Conservation (phyloP, 2,113 vertebrate species). For the Nycticryphes semicollaris region DNA sequence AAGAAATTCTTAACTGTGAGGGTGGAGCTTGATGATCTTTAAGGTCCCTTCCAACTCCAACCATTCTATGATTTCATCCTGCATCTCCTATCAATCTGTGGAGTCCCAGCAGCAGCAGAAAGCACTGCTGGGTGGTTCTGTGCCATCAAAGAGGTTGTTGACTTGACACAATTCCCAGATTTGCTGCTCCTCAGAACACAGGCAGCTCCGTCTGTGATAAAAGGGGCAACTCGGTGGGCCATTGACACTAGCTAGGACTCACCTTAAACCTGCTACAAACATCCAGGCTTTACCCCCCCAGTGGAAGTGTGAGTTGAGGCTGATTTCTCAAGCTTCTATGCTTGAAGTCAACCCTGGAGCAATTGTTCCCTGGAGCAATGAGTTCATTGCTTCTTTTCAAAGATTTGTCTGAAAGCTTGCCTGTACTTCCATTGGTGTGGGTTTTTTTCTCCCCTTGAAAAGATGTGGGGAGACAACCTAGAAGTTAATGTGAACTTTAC, state of each 20-base stretch:
- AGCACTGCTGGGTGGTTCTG: neutral
- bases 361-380: too few relatives aligned
- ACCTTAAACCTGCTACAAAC: neutral
- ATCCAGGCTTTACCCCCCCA: neutral
- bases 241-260: rapidly evolving
- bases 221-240: neutral
- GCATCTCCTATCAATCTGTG: neutral
- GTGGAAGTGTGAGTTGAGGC: neutral
- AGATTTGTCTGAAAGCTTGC: neutral
- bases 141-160: neutral
- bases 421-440: neutral
- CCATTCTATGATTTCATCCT: neutral
- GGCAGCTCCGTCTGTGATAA: neutral
- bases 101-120: neutral
- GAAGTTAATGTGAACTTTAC: neutral
- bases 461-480: neutral
- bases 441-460: neutral
- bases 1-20: too few relatives aligned
- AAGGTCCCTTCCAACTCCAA: too few relatives aligned
- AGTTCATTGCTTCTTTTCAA: too few relatives aligned
- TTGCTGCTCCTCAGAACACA: neutral
- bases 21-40: too few relatives aligned
- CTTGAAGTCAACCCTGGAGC: neutral
- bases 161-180: neutral
- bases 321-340: neutral